These are phyloP conservation scores for Drosophila monieri DNA, from an alignment of 2,888 invertebrate species.

Conservation along the genomic window DNA sequence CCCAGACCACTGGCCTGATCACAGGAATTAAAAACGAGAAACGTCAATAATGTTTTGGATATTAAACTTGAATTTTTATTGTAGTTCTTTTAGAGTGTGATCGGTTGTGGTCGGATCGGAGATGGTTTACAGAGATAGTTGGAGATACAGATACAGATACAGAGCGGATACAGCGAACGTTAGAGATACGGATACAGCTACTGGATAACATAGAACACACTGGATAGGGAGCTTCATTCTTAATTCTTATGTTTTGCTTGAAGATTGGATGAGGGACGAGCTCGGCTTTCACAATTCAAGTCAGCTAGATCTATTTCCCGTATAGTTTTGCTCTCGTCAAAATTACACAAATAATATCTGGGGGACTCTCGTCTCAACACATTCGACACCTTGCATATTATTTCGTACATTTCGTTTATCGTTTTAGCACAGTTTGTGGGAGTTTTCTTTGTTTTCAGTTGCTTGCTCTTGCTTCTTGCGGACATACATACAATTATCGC, in stretches of 20 bases:
- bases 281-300: conserved; percentile 25
- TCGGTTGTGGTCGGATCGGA: conserved; percentile 38
- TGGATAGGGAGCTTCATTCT: conserved; percentile 33
- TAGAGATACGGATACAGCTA: conserved; percentile 18
- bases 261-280: conserved; percentile 11
- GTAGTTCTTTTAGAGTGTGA: conserved; percentile 41
- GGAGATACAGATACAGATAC: conserved; percentile 33
- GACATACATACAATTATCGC: conserved; percentile 44
- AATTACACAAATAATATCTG: conserved; percentile 82
- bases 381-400: conserved; percentile 30
- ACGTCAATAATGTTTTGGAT: conserved; percentile 14
- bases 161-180: conserved; percentile 24
- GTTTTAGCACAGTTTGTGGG: conserved; percentile 72
- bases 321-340: conserved; percentile 84
- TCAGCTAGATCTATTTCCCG: conserved; percentile 68
- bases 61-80: conserved; percentile 49
- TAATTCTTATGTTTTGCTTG: neutral
- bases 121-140: conserved; percentile 44
- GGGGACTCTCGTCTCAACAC: conserved; percentile 39
- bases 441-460: conserved; percentile 54
- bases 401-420: conserved; percentile 39
- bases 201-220: conserved; percentile 34
- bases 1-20: neutral
- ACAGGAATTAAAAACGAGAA: neutral
- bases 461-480: conserved; percentile 23